Base-by-base conservation (phyloP, 2,888 invertebrate genomes). In the Orthosia cruda region DNA sequence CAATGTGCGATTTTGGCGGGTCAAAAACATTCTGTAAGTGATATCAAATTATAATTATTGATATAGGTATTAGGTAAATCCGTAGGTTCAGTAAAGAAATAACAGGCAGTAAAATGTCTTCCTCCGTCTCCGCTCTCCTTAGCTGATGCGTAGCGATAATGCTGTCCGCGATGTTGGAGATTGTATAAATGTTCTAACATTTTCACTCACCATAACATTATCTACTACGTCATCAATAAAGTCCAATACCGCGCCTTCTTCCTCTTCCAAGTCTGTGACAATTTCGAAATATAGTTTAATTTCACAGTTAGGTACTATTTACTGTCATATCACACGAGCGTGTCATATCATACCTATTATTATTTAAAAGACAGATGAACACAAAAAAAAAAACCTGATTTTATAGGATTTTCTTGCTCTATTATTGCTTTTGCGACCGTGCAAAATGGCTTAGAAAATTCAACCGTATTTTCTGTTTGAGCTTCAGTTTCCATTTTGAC, bases 181-280 rank as follows among this genome's bases (percentile, higher is more conserved):
- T 40, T 23, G 3, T 18, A 40, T 16, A 7, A 4, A 18, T 40
- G 7, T 49, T 61, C 0, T 23, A 40, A 23, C 26, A 50, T 69
- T n/a, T 63, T 69, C 12, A 84, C 84, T 92, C 89, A 96, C 96
- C 90, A 92, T 52, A 63, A 94, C 92, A 65, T 86, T 89, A 49
- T 94, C 88, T 23, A 96, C 47, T 64, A 96, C 72, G 18, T 92
- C 89, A 74, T 96, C 96, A 64, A 96, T 80, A 68, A 94, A 85
- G 89, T 95, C 94, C 81, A 95, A 90, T 11, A 93, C 92, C 0
- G 94, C 94, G 0, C 96, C 96, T 85, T 93, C 94, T 89, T 93
- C 88, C 79, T 95, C 94, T 83, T 96, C 95, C 58, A 96, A 87
- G 65, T 96, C 96, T 96, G 89, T 80, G 90, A 71, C 76, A 0